Evolutionary conservation across 2,113 vertebrate genomes (phyloP).

Genomic region (Marmota monax): DNA sequence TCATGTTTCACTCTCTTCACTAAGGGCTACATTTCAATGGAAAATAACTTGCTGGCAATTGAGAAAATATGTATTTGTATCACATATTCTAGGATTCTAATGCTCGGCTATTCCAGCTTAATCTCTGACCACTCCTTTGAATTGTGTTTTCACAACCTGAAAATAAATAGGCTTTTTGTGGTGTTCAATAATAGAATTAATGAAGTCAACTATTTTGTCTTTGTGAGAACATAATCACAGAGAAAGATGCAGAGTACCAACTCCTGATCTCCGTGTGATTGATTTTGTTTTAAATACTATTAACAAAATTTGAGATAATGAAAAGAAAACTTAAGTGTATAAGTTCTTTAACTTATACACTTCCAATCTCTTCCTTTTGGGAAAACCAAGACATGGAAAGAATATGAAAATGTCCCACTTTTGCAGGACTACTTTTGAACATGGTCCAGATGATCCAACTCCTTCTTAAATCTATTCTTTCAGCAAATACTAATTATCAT

Average conservation of each 20-base stretch:
- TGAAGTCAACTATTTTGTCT: slow-evolving; percentile 12
- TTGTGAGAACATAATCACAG: neutral
- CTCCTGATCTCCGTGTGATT: neutral
- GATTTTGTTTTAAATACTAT: neutral
- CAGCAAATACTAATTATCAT: slow-evolving; percentile 19
- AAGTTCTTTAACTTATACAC: neutral
- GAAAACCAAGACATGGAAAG: slow-evolving; percentile 39
- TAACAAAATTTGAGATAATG: slow-evolving; percentile 15
- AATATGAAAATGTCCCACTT: neutral
- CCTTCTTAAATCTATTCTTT: slow-evolving; percentile 39
- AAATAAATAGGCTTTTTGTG: neutral
- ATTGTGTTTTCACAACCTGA: neutral
- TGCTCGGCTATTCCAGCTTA: neutral
- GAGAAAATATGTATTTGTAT: neutral
- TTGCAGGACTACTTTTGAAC: slow-evolving; percentile 29
- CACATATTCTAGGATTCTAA: neutral
- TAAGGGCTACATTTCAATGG: neutral
- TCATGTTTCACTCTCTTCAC: neutral
- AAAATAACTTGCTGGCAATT: slow-evolving; percentile 35
- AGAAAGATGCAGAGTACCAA: neutral
- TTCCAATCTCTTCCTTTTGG: neutral
- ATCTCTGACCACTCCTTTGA: slow-evolving; percentile 35
- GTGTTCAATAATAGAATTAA: slow-evolving; percentile 17
- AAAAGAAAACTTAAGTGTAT: slow-evolving; percentile 6
- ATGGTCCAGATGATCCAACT: neutral